Conservation (phyloP, 2,113 vertebrate genomes). For the Menura novaehollandiae region DNA sequence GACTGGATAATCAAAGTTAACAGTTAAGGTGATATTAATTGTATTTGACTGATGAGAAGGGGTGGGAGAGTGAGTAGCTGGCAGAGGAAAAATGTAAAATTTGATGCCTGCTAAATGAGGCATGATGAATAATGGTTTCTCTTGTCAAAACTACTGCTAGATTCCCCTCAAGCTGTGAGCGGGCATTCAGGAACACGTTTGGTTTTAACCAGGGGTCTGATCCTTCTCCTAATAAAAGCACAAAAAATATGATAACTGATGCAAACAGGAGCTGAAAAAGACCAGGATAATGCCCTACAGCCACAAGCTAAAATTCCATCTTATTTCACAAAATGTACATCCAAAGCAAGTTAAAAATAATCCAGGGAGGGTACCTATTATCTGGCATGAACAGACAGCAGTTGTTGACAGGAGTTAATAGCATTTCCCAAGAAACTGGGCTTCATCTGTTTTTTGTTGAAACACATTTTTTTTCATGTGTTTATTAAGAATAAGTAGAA, state of each 20-base stretch:
- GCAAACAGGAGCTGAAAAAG: constrained; percentile 10
- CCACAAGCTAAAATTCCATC: constrained; percentile 7
- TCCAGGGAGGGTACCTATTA: neutral
- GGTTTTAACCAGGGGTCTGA: constrained; percentile 21
- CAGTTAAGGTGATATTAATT: constrained; percentile 56
- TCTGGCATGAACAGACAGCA: constrained; percentile 26
- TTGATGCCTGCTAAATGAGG: constrained; percentile 63
- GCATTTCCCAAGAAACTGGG: constrained; percentile 6
- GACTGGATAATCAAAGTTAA: constrained; percentile 49
- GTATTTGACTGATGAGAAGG: constrained; percentile 58
- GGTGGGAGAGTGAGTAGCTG: constrained; percentile 30
- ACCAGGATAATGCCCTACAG: neutral
- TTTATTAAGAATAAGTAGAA: constrained; percentile 32
- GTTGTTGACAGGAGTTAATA: constrained; percentile 40
- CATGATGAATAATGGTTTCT: constrained; percentile 60
- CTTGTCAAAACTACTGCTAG: constrained; percentile 43
- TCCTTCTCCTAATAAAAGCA: neutral
- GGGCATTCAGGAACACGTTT: neutral
- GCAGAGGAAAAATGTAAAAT: constrained; percentile 57
- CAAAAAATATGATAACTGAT: neutral
- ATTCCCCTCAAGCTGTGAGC: constrained; percentile 4
- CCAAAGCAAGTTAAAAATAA: constrained; percentile 36
- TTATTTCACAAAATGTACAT: neutral
- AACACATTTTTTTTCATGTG: neutral
- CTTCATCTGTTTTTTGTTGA: constrained; percentile 2